A percentile compares a stretch with the other conserved stretches of the same genome.
These are phyloP conservation scores for Operophtera brumata DNA, from an alignment of 2,888 invertebrate genomes.

Conservation along the genomic window DNA sequence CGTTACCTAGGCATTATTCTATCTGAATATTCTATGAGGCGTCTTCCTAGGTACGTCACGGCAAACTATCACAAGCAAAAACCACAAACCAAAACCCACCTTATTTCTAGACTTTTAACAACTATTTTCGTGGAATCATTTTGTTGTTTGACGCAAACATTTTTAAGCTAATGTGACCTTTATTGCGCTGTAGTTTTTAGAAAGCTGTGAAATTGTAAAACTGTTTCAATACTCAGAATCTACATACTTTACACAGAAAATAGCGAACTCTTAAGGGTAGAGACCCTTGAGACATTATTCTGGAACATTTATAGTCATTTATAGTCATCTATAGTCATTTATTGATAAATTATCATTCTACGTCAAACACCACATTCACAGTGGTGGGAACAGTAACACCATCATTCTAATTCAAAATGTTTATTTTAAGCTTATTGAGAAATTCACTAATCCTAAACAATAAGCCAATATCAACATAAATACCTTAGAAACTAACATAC, in stretches of 20 bases:
- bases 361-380: too few relatives aligned
- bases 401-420: too few relatives aligned
- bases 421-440: too few relatives aligned
- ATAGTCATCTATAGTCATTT: too few relatives aligned
- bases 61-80: neutral
- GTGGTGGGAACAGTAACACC: too few relatives aligned
- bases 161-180: slow-evolving; percentile 33
- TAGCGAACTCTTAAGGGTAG: too few relatives aligned
- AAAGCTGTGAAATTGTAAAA: slow-evolving; percentile 22
- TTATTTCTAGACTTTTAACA: slow-evolving; percentile 4
- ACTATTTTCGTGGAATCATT: slow-evolving; percentile 6
- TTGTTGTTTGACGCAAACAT: slow-evolving; percentile 23
- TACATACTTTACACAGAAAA: neutral
- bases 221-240: slow-evolving; percentile 1
- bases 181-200: slow-evolving; percentile 27
- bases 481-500: too few relatives aligned
- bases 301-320: too few relatives aligned
- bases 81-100: slow-evolving; percentile 13
- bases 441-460: too few relatives aligned
- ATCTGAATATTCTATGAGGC: slow-evolving; percentile 32
- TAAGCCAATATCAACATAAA: too few relatives aligned
- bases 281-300: too few relatives aligned
- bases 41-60: slow-evolving; percentile 20
- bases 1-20: slow-evolving; percentile 24
- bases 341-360: too few relatives aligned